Conservation (phyloP, 2,888 invertebrate genomes). For the Agonopterix heracliana region DNA sequence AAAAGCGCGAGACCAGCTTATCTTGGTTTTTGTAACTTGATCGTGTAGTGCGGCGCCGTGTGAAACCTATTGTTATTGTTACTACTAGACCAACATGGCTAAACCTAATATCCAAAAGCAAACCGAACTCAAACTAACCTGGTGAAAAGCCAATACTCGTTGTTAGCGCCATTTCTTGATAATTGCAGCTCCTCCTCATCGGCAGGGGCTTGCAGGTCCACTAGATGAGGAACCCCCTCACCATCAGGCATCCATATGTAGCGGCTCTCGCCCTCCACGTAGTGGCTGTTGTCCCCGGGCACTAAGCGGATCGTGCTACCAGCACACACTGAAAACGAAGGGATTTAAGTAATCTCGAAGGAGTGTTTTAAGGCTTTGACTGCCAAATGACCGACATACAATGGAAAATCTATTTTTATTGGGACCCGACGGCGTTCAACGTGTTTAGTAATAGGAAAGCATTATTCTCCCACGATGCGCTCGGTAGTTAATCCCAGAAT, state of each 20-base stretch:
- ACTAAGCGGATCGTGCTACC: slow-evolving; percentile 32
- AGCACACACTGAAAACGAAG: slow-evolving; percentile 36
- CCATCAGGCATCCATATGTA: slow-evolving; percentile 66
- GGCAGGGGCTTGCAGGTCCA: slow-evolving; percentile 44
- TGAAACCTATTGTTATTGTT: too few relatives aligned
- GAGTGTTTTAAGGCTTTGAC: too few relatives aligned
- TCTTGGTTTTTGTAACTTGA: too few relatives aligned
- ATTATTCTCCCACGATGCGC: too few relatives aligned
- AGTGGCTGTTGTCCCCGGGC: slow-evolving; percentile 60
- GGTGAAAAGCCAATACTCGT: slow-evolving; percentile 50
- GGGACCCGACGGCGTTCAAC: too few relatives aligned
- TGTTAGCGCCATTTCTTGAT: slow-evolving; percentile 44
- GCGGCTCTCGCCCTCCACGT: slow-evolving; percentile 57
- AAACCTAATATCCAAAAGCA: not conserved
- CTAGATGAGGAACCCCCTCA: slow-evolving; percentile 44
- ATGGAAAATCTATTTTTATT: too few relatives aligned
- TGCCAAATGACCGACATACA: too few relatives aligned
- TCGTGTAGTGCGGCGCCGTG: too few relatives aligned
- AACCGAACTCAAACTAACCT: slow-evolving; percentile 23
- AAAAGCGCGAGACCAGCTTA: too few relatives aligned
- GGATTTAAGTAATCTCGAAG: not conserved
- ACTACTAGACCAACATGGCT: not conserved
- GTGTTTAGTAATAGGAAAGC: too few relatives aligned
- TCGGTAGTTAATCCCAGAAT: too few relatives aligned
- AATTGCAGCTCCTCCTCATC: slow-evolving; percentile 21